Conservation (phyloP, 2,888 invertebrate genomes). For the Eupithecia pulchellata region DNA sequence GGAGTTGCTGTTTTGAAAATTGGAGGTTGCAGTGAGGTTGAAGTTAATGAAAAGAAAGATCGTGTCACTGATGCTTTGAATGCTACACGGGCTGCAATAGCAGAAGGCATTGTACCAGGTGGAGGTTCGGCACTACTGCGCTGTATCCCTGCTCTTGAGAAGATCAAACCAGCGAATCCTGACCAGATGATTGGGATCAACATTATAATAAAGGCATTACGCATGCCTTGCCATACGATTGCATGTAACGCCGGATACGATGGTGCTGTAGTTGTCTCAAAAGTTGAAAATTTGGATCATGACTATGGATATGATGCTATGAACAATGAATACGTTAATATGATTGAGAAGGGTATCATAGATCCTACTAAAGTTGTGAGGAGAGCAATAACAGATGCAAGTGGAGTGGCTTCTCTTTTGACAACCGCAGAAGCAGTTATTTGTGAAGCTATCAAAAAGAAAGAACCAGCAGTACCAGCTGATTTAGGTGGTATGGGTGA, state of each 20-base stretch:
- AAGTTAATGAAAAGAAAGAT: slow-evolving; percentile 98
- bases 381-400: slow-evolving; percentile 74
- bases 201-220: slow-evolving; percentile 93
- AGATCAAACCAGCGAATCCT: slow-evolving; percentile 87
- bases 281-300: slow-evolving; percentile 90
- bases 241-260: slow-evolving; percentile 96
- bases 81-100: slow-evolving; percentile 97
- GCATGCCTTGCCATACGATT: slow-evolving; percentile 95
- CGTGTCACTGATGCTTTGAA: slow-evolving; percentile 97
- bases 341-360: slow-evolving; percentile 96
- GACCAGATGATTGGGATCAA: slow-evolving; percentile 93
- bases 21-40: slow-evolving; percentile 95
- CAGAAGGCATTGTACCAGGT: slow-evolving; percentile 98
- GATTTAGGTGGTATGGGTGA: slow-evolving; percentile 42
- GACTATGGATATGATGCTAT: slow-evolving; percentile 95
- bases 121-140: slow-evolving; percentile 96
- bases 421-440: slow-evolving; percentile 97
- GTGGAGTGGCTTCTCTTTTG: slow-evolving; percentile 76
- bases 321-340: slow-evolving; percentile 93
- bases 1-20: slow-evolving; percentile 91
- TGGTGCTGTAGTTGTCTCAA: slow-evolving; percentile 94
- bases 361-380: slow-evolving; percentile 94
- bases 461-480: slow-evolving; percentile 35
- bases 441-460: slow-evolving; percentile 86
- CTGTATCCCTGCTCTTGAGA: slow-evolving; percentile 89